A percentile compares a stretch with the other conserved stretches of the same genome.
These are phyloP conservation scores for Glyphotaelius pellucidus DNA, from an alignment of 2,888 invertebrate genomes.

Conservation along the genomic window DNA sequence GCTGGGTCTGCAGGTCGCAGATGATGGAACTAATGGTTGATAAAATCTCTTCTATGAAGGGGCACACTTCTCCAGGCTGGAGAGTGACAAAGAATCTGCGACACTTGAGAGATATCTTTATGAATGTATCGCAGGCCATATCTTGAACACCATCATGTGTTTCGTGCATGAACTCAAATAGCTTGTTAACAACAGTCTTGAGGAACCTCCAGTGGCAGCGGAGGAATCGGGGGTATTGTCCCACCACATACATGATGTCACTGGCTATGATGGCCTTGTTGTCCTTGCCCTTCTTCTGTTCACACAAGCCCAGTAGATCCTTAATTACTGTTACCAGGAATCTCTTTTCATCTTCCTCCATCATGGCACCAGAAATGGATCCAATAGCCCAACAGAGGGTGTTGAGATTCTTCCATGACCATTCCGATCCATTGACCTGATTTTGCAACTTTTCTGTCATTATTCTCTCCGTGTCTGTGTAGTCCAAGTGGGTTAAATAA, in stretches of 20 bases:
- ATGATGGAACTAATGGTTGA: slow-evolving; percentile 97
- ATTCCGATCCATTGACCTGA: slow-evolving; percentile 98
- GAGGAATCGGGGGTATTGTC: slow-evolving; percentile 98
- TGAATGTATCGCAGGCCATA: slow-evolving; percentile 99
- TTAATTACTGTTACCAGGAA: slow-evolving; percentile 99
- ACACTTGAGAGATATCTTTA: slow-evolving; percentile 99
- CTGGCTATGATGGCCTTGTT: slow-evolving; percentile 99
- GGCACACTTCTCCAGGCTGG: slow-evolving; percentile 96
- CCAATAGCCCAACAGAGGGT: slow-evolving; percentile 99
- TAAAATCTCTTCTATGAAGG: slow-evolving; percentile 99
- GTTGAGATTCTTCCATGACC: slow-evolving; percentile 99
- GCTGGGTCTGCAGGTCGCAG: slow-evolving; percentile 98
- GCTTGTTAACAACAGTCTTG: slow-evolving; percentile 99
- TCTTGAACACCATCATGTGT: slow-evolving; percentile 99
- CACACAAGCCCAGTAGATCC: slow-evolving; percentile 97
- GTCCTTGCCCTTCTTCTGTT: slow-evolving; percentile 99
- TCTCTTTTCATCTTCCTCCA: slow-evolving; percentile 99
- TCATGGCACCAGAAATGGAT: slow-evolving; percentile 98
- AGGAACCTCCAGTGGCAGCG: slow-evolving; percentile 99
- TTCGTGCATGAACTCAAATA: slow-evolving; percentile 99
- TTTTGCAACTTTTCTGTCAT: slow-evolving; percentile 99
- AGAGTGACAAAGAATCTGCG: slow-evolving; percentile 97
- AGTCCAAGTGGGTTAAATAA: slow-evolving; percentile 98
- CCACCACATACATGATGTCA: slow-evolving; percentile 99
- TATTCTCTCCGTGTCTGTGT: slow-evolving; percentile 97